Base-by-base conservation (phyloP, 2,888 invertebrate species). In the Junonia oenone region DNA sequence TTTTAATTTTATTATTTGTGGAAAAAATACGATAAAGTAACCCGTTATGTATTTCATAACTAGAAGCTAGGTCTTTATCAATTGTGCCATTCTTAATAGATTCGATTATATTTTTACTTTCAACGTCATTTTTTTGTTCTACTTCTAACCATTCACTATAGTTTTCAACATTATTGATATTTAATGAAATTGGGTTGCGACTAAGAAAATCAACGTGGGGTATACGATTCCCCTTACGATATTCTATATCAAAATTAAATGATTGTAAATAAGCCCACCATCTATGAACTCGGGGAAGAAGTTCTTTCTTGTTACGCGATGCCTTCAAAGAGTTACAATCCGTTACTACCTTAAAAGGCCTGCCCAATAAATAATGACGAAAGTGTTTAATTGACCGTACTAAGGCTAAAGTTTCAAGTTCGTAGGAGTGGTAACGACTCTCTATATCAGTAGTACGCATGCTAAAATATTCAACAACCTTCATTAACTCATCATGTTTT, bases 261-360 rank as follows among this genome's bases (percentile, higher is more conserved):
- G 65, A 63, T 55, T 72, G 68, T 0, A 72, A 48, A n/a, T n/a
- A n/a, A n/a, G n/a, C n/a, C n/a, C n/a, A n/a, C n/a, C n/a, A n/a
- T n/a, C n/a, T n/a, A n/a, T 69, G 65, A 4, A 73, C 56, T 0
- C 69, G 45, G 0, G 71, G 68, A 0, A 68, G 19, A 0, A 73
- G 37, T 9, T 71, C 70, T 54, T 64, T 51, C 53, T 71, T 68
- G 17, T 65, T 60, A 13, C 63, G 61, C 0, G 69, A 69, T 0
- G 70, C 65, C 51, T 68, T 70, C 0, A 71, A 33, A 2, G 59
- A 62, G 11, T n/a, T n/a, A n/a, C n/a, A n/a, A n/a, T n/a, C n/a
- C n/a, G n/a, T n/a, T n/a, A n/a, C n/a, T n/a, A n/a, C 33, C 33
- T 33, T 33, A 33, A 33, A 33, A 5, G 9, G 4, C 11, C 4